These are phyloP conservation scores for Rhinoraja longicauda DNA, from an alignment of 2,797 vertebrate species.

Conservation along the genomic window DNA sequence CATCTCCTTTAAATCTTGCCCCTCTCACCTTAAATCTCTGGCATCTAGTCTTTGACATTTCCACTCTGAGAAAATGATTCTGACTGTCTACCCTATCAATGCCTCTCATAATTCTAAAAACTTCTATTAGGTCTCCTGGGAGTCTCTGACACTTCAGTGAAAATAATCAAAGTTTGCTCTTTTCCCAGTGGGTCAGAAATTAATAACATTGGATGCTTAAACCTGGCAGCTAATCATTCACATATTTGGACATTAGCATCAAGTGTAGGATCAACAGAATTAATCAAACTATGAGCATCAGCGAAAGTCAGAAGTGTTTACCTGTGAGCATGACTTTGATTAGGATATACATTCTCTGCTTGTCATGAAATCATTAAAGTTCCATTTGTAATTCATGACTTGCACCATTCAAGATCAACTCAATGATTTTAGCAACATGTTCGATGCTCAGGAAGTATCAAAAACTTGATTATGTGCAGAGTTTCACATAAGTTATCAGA, in stretches of 20 bases:
- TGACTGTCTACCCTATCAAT: too few species aligned
- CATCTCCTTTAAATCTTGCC: too few species aligned
- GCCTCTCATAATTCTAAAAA: too few species aligned
- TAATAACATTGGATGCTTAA: background rate
- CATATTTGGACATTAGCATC: background rate
- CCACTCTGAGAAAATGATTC: too few species aligned
- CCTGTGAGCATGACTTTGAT: background rate
- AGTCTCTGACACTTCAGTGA: too few species aligned
- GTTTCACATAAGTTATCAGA: background rate
- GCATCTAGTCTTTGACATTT: too few species aligned
- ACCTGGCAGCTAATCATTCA: background rate
- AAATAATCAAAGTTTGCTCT: too few species aligned
- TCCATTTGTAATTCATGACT: background rate
- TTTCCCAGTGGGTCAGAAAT: background rate
- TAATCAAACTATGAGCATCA: background rate
- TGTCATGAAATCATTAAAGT: background rate
- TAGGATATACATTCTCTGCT: too few species aligned
- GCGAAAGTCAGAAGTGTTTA: background rate
- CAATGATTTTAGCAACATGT: background rate
- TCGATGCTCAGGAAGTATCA: background rate
- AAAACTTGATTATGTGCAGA: background rate
- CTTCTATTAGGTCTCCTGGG: too few species aligned
- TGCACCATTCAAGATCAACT: background rate
- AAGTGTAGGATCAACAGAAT: background rate
- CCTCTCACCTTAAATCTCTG: too few species aligned